A percentile compares a stretch with the other conserved stretches of the same genome.
These are phyloP conservation scores for Eudasyphora cyanicolor DNA, from an alignment of 2,888 invertebrate species.

Conservation along the genomic window DNA sequence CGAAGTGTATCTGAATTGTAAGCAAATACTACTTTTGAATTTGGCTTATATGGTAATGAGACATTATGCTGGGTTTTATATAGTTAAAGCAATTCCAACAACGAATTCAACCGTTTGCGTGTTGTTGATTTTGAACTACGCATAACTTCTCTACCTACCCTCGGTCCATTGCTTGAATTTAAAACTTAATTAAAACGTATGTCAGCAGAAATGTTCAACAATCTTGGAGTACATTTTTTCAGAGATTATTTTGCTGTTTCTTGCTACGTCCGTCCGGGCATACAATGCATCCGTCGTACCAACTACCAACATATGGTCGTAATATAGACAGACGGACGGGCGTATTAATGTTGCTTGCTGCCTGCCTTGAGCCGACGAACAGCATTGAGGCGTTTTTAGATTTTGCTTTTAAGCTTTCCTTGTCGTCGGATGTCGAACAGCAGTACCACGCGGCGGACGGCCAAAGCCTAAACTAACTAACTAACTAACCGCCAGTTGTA, in stretches of 20 bases:
- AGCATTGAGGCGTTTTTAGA: conserved; percentile 15
- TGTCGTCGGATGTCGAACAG: background rate
- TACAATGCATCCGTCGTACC: too few relatives aligned
- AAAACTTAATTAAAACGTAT: conserved; percentile 20
- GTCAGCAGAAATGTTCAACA: conserved; percentile 15
- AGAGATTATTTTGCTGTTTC: conserved; percentile 1
- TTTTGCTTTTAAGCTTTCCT: background rate
- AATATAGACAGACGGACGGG: background rate
- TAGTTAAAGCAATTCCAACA: too few relatives aligned
- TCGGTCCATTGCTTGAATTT: background rate
- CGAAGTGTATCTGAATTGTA: too few relatives aligned
- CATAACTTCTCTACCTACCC: background rate
- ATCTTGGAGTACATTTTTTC: background rate
- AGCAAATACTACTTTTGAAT: too few relatives aligned
- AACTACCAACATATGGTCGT: background rate
- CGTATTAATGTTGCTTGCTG: background rate
- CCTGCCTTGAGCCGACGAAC: background rate
- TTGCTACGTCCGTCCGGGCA: background rate
- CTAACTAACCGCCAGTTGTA: background rate
- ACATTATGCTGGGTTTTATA: too few relatives aligned
- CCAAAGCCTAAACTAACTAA: background rate
- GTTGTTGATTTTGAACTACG: too few relatives aligned
- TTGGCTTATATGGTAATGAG: too few relatives aligned
- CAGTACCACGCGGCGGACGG: background rate
- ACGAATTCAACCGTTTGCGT: too few relatives aligned